Percentiles rank a stretch among this genome's conserved stretches.
Evolutionary conservation across 2,113 vertebrate species (phyloP).

Genomic region (Corynorhinus townsendii): DNA sequence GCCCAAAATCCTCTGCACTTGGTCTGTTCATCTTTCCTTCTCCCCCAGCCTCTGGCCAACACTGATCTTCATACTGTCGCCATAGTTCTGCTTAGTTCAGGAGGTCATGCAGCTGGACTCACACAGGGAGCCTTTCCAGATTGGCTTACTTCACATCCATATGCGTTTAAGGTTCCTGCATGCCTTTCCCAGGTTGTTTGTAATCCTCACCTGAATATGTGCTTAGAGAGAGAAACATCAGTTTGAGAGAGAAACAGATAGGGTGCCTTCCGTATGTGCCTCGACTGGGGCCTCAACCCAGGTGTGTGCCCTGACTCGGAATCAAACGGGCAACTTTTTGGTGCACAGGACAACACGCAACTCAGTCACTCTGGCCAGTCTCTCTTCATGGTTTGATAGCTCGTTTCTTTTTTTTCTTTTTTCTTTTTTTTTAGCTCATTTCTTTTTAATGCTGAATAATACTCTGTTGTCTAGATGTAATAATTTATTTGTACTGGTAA

Average conservation of each 20-base stretch:
- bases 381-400: background rate
- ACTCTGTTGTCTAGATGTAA: background rate
- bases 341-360: background rate
- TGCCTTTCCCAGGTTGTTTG: background rate
- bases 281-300: too few relatives aligned
- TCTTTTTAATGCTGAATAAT: background rate
- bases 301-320: too few relatives aligned
- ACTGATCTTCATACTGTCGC: background rate
- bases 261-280: too few relatives aligned
- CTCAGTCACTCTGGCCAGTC: too few relatives aligned
- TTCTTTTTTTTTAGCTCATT: background rate
- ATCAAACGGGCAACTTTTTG: too few relatives aligned
- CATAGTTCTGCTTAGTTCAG: background rate
- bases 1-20: background rate
- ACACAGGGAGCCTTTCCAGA: background rate
- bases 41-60: background rate
- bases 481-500: background rate
- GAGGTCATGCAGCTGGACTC: background rate
- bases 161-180: background rate
- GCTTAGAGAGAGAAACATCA: too few relatives aligned
- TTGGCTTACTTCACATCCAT: background rate
- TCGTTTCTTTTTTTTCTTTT: too few relatives aligned
- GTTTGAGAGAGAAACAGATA: too few relatives aligned
- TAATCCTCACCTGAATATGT: background rate
- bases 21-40: background rate